Conservation (phyloP, 1,140 invertebrate genomes). For the Euborellia annulipes region DNA sequence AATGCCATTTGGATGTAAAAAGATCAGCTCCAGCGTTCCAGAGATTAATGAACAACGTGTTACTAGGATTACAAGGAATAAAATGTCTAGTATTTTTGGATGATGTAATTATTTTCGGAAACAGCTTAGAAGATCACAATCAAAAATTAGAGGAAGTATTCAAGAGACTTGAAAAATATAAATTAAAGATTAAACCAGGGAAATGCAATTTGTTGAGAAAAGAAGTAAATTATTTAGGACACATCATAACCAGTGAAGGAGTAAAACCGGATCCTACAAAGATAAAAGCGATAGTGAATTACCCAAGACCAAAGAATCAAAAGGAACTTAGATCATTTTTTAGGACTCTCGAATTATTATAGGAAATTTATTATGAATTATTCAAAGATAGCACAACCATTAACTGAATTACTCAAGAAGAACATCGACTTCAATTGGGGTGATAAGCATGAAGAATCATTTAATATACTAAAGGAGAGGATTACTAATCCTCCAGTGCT, state of each 20-base stretch:
- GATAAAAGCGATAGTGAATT: constrained; percentile 11
- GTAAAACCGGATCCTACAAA: constrained; percentile 14
- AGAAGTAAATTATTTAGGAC: constrained; percentile 19
- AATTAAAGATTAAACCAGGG: constrained; percentile 26
- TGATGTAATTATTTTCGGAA: constrained; percentile 26
- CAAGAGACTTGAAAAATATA: constrained; percentile 17
- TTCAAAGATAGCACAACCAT: constrained; percentile 13
- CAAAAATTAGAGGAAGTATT: constrained; percentile 22
- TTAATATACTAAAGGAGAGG: constrained; percentile 11
- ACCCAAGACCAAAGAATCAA: constrained; percentile 11
- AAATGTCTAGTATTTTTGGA: constrained; percentile 28
- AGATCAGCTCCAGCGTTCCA: constrained; percentile 21
- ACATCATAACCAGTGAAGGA: constrained; percentile 13
- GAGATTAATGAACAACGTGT: constrained; percentile 18
- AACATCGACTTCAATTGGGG: constrained; percentile 19
- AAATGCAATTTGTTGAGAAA: constrained; percentile 25
- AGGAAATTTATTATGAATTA: constrained; percentile 23
- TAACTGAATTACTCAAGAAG: constrained; percentile 17
- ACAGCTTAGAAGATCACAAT: constrained; percentile 26
- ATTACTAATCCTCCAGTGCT: constrained; percentile 21
- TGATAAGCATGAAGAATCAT: constrained; percentile 19
- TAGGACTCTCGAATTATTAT: constrained; percentile 20
- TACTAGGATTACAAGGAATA: constrained; percentile 20
- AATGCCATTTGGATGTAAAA: constrained; percentile 21
- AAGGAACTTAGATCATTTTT: constrained; percentile 17